These are phyloP conservation scores for Acrossocheilus fasciatus DNA, from an alignment of 2,797 vertebrate genomes.

Conservation along the genomic window DNA sequence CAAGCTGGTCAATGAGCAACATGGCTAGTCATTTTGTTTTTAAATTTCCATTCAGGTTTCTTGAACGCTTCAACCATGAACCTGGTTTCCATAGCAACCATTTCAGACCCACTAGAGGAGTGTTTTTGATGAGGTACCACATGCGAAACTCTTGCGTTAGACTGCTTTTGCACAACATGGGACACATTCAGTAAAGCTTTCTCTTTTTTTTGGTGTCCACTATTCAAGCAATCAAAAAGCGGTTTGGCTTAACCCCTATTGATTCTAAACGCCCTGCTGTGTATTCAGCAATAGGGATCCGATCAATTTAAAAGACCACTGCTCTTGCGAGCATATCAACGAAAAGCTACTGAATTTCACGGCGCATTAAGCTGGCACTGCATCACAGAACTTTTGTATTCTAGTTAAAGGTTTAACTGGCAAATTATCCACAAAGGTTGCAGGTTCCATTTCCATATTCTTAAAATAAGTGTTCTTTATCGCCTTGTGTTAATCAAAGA, in stretches of 20 bases:
- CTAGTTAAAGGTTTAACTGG: not conserved
- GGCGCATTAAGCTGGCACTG: not conserved
- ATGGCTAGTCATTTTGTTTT: constrained; percentile 33
- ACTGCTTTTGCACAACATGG: constrained; percentile 25
- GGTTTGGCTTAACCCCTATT: not conserved
- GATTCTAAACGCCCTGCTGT: constrained; percentile 12
- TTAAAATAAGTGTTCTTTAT: constrained; percentile 1
- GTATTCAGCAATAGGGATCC: constrained; percentile 17
- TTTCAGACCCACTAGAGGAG: constrained; percentile 54
- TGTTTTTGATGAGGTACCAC: constrained; percentile 1
- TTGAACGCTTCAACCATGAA: constrained; percentile 61
- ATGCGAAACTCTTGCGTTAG: constrained; percentile 11
- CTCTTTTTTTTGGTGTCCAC: not conserved
- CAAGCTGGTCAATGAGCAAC: constrained; percentile 29
- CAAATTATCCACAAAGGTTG: not conserved
- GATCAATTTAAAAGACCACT: constrained; percentile 26
- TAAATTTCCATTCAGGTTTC: constrained; percentile 34
- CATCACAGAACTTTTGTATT: not conserved
- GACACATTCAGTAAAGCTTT: constrained; percentile 9
- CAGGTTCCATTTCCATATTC: not conserved
- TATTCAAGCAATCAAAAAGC: not conserved
- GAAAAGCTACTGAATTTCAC: not conserved
- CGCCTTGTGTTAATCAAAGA: not conserved
- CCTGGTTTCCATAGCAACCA: constrained; percentile 75
- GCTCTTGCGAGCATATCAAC: not conserved